Base-by-base conservation (phyloP, 1,140 invertebrate species). In the Rhizoglyphus robini region DNA sequence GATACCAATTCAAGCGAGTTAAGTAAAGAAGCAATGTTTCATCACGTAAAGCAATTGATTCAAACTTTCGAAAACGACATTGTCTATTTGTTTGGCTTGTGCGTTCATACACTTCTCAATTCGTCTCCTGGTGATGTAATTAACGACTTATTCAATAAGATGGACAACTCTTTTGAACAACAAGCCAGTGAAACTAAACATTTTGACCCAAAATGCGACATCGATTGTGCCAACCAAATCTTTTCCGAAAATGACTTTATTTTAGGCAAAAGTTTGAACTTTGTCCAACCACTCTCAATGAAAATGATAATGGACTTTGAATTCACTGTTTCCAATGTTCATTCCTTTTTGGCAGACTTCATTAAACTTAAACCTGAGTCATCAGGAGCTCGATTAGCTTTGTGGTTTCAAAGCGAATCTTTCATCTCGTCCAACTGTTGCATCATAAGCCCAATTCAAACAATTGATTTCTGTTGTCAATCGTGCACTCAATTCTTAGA, bases 301-400 rank as follows among this genome's bases (percentile, higher is more conserved):
- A 20, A 3, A 3, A 60, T 27, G 23, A 51, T 92, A 8, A 87
- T 86, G 4, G 86, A 96, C 47, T 90, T 94, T 73, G 84, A 87
- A 74, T 81, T 95, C 65, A 87, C 88, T 41, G 88, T 87, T 76
- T 89, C 89, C 29, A 91, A 93, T 76, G 91, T 96, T 73, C 82
- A 88, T n/a, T 82, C 90, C 54, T 98, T 97, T 75, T 82, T 97
- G 18, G 84, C 88, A 51, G 93, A 98, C 75, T 92, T 97, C 71
- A 88, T 97, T 20, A 81, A 83, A 8, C 89, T 89, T 65, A 83
- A 84, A 0, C 81, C 86, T 13, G 88, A 87, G 1, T 92, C 90
- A 0, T 90, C 88, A 68, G 93, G 93, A 0, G 92, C 90, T 31
- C 81, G 92, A 61, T 77, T 98, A 60, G 90, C 92, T 0, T 84